Percentiles rank a stretch among this genome's conserved stretches.
Conservation (phyloP, 2,797 vertebrate species). For the Muscicapa striata region DNA sequence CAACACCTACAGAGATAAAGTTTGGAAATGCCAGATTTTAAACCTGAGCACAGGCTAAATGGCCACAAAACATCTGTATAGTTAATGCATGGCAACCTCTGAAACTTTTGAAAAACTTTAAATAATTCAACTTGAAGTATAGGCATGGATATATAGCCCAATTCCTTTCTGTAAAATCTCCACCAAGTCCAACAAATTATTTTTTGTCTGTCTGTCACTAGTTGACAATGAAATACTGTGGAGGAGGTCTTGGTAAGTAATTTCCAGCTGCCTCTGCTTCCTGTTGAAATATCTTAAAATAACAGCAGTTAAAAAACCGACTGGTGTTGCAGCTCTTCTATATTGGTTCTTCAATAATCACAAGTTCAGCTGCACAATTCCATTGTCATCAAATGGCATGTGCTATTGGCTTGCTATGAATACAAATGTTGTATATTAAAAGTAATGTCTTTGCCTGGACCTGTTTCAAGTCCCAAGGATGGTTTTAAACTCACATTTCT, state of each 20-base stretch:
- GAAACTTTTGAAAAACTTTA: not conserved
- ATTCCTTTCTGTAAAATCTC: not conserved
- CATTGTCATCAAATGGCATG: not conserved
- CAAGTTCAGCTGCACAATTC: not conserved
- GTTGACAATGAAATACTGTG: not conserved
- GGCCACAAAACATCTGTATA: not conserved
- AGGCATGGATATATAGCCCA: not conserved
- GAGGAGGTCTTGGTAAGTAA: not conserved
- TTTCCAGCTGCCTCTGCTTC: not conserved
- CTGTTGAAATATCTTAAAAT: not conserved
- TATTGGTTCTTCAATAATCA: not conserved
- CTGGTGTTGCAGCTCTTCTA: not conserved
- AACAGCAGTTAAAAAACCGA: not conserved
- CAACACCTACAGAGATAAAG: not conserved
- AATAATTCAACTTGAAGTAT: not conserved
- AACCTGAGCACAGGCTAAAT: not conserved
- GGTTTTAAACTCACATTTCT: conserved; percentile 30
- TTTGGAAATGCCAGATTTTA: not conserved
- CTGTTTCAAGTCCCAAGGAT: not conserved
- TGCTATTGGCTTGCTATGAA: not conserved
- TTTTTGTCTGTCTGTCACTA: not conserved
- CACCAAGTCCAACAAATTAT: not conserved
- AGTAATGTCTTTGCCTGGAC: not conserved
- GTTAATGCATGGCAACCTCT: fast-evolving
- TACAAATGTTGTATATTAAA: not conserved